phyloP scores from a whole-genome alignment of 1,140 invertebrate species.

The Drosophila baimaii region DNA sequence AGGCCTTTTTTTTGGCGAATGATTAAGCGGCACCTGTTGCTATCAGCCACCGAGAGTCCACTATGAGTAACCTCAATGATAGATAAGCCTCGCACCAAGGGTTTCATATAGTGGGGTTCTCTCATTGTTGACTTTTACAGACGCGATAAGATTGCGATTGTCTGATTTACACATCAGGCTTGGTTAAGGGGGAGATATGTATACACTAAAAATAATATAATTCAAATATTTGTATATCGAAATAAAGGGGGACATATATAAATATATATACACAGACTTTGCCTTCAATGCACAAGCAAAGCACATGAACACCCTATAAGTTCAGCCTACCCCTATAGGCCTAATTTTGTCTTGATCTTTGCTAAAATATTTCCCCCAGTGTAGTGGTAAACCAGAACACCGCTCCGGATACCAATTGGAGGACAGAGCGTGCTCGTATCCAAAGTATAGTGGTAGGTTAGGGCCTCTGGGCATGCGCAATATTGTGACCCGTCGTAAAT shows the following conservation, averaged over 20 bases:
- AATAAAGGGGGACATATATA: neutral
- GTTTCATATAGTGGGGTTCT: conserved; percentile 35
- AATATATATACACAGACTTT: neutral
- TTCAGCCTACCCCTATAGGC: too few relatives aligned
- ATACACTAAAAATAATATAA: neutral
- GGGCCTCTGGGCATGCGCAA: conserved; percentile 63
- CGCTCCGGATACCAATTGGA: conserved; percentile 1
- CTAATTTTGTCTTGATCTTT: neutral
- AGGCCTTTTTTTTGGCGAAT: conserved; percentile 46
- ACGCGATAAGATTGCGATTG: conserved; percentile 64
- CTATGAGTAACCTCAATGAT: conserved; percentile 60
- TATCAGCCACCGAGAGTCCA: conserved; percentile 50
- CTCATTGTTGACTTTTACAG: conserved; percentile 59
- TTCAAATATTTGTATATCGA: neutral
- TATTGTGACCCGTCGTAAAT: conserved; percentile 22
- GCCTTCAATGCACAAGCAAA: too few relatives aligned
- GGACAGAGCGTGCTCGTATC: conserved; percentile 6
- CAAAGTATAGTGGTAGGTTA: conserved; percentile 62
- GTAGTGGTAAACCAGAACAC: neutral
- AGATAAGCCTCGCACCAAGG: conserved; percentile 57
- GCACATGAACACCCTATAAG: too few relatives aligned
- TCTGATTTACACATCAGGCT: conserved; percentile 37
- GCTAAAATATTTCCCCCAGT: neutral
- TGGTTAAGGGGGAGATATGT: conserved; percentile 27
- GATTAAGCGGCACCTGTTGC: conserved; percentile 78